Conservation (phyloP, 2,888 invertebrate species). For the Fabriciana adippe region DNA sequence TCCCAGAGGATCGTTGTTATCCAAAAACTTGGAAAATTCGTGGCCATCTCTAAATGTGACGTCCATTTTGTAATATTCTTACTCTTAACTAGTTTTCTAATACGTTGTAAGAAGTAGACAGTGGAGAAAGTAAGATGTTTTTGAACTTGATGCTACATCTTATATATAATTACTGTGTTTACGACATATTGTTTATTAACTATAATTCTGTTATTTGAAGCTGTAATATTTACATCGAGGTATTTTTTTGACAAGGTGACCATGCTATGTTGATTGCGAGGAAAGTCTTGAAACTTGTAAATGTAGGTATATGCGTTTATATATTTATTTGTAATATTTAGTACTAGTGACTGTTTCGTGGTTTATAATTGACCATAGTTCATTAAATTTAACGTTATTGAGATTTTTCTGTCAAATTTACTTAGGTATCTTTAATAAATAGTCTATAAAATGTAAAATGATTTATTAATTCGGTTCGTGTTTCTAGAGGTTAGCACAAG, state of each 20-base stretch:
- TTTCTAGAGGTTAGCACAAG: too few species aligned
- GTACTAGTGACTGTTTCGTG: too few species aligned
- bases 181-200: conserved; percentile 10
- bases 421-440: too few species aligned
- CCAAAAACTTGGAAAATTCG: conserved; percentile 57
- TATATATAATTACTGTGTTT: conserved; percentile 5
- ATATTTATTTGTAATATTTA: too few species aligned
- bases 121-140: background rate
- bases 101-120: background rate
- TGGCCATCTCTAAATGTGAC: conserved; percentile 51
- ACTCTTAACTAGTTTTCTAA: background rate
- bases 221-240: conserved; percentile 10
- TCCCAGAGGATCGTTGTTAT: conserved; percentile 62
- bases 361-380: too few species aligned
- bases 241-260: conserved; percentile 1
- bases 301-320: background rate
- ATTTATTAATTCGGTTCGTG: too few species aligned
- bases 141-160: background rate
- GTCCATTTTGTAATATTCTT: conserved; percentile 20
- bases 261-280: background rate
- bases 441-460: too few species aligned
- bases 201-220: conserved; percentile 8
- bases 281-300: background rate
- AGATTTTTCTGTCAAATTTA: too few species aligned
- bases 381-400: too few species aligned